These are phyloP conservation scores for Centropus unirufus DNA, from an alignment of 2,113 vertebrate genomes.

Conservation along the genomic window DNA sequence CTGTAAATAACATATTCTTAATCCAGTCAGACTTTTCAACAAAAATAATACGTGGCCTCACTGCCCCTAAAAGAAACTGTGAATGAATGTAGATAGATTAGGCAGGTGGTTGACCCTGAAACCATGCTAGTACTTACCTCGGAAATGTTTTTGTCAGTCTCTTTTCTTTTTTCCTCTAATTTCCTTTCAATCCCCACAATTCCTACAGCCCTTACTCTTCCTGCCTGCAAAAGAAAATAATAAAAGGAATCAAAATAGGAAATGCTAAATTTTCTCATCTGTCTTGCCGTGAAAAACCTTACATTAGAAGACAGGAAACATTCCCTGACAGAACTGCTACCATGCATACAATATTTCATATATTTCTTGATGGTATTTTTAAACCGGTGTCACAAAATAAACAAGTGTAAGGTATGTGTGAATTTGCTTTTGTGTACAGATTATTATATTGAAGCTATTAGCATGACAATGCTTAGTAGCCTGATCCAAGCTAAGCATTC, in stretches of 20 bases:
- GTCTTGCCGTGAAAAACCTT: not conserved
- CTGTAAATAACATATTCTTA: not conserved
- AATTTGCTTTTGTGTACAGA: not conserved
- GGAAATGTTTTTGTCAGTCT: conserved; percentile 99
- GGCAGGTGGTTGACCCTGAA: conserved; percentile 2
- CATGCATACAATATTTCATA: not conserved
- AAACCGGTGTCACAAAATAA: not conserved
- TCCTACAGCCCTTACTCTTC: conserved; percentile 93
- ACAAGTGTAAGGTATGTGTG: not conserved
- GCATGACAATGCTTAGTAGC: not conserved
- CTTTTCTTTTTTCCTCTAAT: conserved; percentile 97
- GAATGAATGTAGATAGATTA: conserved; percentile 25
- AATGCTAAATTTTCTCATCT: conserved; percentile 55
- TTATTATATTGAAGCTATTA: not conserved
- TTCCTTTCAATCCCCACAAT: conserved; percentile 99
- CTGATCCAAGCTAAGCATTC: not conserved
- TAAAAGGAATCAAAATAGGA: conserved; percentile 64
- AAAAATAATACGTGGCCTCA: not conserved
- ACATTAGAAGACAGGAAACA: not conserved
- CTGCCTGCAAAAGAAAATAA: conserved; percentile 80
- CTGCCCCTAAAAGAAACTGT: conserved; percentile 1
- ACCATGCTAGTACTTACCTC: conserved; percentile 82
- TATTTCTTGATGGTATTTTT: conserved; percentile 22
- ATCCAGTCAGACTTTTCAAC: not conserved
- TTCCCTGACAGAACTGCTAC: not conserved